Evolutionary conservation across 1,140 invertebrate genomes (phyloP).

Genomic region (Metopolophium dirhodum): DNA sequence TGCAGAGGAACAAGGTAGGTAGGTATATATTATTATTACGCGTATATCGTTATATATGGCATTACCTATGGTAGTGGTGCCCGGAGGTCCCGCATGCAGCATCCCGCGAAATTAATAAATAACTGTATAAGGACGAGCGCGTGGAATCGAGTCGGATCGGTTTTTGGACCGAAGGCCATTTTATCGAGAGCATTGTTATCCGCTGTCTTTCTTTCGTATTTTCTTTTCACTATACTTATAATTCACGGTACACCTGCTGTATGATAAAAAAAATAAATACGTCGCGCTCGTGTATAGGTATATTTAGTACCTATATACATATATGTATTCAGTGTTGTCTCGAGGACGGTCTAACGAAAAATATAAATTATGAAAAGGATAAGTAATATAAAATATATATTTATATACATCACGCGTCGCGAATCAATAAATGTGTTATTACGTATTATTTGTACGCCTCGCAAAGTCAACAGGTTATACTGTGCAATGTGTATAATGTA

Average conservation of each 20-base stretch:
- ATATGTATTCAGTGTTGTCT: not conserved
- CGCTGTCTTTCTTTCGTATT: not conserved
- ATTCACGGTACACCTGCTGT: not conserved
- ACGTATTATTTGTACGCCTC: not conserved
- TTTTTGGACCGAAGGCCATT: slow-evolving; percentile 40
- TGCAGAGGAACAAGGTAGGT: not conserved
- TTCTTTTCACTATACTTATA: slow-evolving; percentile 23
- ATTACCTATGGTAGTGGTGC: not conserved
- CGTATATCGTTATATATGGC: not conserved
- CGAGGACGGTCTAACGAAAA: not conserved
- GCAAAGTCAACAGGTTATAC: not conserved
- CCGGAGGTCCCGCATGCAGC: slow-evolving; percentile 30
- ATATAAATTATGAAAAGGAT: not conserved
- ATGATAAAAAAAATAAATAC: not conserved
- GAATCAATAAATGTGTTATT: not conserved
- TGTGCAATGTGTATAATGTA: too few relatives aligned
- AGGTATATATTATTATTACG: not conserved
- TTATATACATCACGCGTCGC: not conserved
- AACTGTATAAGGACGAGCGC: slow-evolving; percentile 19
- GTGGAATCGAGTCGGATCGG: not conserved
- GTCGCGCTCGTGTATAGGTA: not conserved
- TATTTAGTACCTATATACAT: not conserved
- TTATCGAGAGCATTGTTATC: slow-evolving; percentile 18
- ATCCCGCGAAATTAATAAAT: slow-evolving; percentile 48
- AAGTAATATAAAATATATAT: not conserved